These are phyloP conservation scores for Holothuria scabra DNA, from an alignment of 53 echinoderm and acorn worm species.

Conservation along the genomic window DNA sequence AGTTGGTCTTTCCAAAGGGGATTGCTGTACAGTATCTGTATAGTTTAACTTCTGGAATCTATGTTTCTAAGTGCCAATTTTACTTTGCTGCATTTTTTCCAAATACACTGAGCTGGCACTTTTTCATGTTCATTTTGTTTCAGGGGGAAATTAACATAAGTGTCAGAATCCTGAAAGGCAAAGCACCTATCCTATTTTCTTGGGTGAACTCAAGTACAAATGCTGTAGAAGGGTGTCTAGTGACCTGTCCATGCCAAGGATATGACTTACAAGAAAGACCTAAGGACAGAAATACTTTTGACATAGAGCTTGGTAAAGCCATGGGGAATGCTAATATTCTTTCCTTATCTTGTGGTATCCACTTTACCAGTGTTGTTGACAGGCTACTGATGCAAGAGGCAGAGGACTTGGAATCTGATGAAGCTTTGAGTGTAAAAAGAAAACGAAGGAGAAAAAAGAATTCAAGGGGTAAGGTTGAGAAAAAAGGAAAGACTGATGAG, in stretches of 20 bases:
- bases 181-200: constrained; percentile 4
- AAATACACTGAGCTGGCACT: too few species aligned
- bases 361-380: constrained; percentile 6
- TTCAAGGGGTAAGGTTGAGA: too few species aligned
- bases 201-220: constrained; percentile 13
- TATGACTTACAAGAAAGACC: constrained; percentile 1
- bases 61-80: too few species aligned
- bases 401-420: too few species aligned
- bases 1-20: too few species aligned
- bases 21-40: too few species aligned
- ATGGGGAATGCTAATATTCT: constrained; percentile 3
- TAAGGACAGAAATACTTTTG: neutral
- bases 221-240: constrained; percentile 16
- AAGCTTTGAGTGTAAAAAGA: neutral
- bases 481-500: too few species aligned
- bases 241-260: constrained; percentile 36
- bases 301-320: constrained; percentile 4
- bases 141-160: constrained; percentile 10
- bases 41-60: too few species aligned
- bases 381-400: too few species aligned
- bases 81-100: too few species aligned
- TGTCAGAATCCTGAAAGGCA: constrained; percentile 1
- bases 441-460: neutral
- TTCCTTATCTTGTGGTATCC: neutral
- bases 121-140: too few species aligned